Evolutionary conservation across 2,888 invertebrate species (phyloP).

Genomic region (Allolobophora icterica): DNA sequence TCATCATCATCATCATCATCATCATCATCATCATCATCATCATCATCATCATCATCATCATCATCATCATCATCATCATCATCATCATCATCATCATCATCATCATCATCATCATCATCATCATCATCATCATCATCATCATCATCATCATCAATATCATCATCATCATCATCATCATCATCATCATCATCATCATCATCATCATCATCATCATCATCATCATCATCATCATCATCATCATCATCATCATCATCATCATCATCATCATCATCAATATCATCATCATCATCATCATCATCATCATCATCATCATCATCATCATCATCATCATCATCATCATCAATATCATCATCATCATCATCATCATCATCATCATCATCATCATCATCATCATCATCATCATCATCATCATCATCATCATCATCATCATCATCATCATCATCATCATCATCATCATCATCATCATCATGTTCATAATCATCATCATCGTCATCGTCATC

Average conservation of each 20-base stretch:
- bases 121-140: constrained; percentile 20
- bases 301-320: not conserved
- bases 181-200: constrained; percentile 25
- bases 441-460: not conserved
- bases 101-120: not conserved
- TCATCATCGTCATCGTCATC: not conserved
- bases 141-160: constrained; percentile 31
- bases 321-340: constrained; percentile 31
- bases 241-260: not conserved
- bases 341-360: constrained; percentile 32
- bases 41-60: not conserved
- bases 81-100: not conserved
- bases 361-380: constrained; percentile 34
- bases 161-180: constrained; percentile 32
- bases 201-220: constrained; percentile 27
- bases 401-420: not conserved
- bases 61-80: not conserved
- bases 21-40: constrained; percentile 27
- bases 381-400: constrained; percentile 12
- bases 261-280: not conserved
- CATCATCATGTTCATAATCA: not conserved
- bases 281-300: no score
- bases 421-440: constrained; percentile 5
- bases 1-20: constrained; percentile 25
- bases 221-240: not conserved